phyloP scores from a whole-genome alignment of 2,888 invertebrate genomes.

The Syrista parreyssii region DNA sequence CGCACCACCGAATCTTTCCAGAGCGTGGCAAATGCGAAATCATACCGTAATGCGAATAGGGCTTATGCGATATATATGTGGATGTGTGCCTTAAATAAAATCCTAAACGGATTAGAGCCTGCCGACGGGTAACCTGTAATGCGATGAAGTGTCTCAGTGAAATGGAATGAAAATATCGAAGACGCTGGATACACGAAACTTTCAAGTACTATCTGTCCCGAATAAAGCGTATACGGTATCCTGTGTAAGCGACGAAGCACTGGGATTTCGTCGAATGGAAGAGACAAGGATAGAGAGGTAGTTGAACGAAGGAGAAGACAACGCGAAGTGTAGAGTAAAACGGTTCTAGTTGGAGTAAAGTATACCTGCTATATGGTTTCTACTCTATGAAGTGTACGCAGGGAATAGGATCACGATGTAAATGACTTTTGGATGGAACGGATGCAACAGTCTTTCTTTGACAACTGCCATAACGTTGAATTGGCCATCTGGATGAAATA shows the following conservation, averaged over 20 bases:
- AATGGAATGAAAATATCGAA: neutral
- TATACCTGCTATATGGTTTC: neutral
- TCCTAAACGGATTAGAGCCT: neutral
- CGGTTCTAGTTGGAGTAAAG: neutral
- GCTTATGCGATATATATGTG: neutral
- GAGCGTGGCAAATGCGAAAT: neutral
- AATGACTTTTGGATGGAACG: neutral
- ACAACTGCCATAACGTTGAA: neutral
- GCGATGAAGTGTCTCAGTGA: neutral
- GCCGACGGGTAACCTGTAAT: neutral
- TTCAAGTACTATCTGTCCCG: neutral
- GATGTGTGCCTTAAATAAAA: neutral
- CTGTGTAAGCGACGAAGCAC: neutral
- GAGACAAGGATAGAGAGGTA: too few species aligned
- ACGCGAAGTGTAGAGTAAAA: neutral
- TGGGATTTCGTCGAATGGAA: neutral
- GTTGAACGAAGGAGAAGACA: neutral
- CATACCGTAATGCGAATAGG: neutral
- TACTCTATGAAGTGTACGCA: neutral
- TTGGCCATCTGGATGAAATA: neutral
- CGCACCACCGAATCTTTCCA: neutral
- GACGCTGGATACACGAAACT: neutral
- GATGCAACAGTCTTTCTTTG: neutral
- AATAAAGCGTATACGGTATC: neutral
- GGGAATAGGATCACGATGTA: neutral